Base-by-base conservation (phyloP, 2,797 vertebrate genomes). In the Enoplosus armatus region DNA sequence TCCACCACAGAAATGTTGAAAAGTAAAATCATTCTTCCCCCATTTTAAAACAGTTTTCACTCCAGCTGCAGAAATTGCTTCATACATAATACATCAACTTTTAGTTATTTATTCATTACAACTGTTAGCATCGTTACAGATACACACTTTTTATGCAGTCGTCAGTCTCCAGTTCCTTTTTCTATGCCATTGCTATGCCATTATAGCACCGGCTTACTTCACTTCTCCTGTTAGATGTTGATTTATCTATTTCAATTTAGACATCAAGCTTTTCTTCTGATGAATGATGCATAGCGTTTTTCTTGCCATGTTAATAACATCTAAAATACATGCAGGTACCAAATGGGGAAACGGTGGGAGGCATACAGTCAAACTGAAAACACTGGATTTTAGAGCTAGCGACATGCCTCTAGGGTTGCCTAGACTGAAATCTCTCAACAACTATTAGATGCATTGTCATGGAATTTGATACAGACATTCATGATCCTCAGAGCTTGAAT, bases 91-190 rank as follows among this genome's bases (percentile, higher is more conserved):
- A 85, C 88, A 95, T 93, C 59, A 67, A 72, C 68, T 74, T 87
- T 88, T 79, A 80, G 88, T 93, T 93, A 94, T 92, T 92, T 93
- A 94, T 93, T 94, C 87, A 94, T 94, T 89, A 91, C 87, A 82
- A 85, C 84, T 89, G 87, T 91, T 93, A 90, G 85, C 70, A 79
- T 92, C 69, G 53, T 92, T 90, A 89, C 84, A 89, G 79, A 91
- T 83, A 78, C 82, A 84, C 74, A 87, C 74, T 90, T 90, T 77
- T 85, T 79, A 86, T 92, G 84, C 85, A 81, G 85, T 77, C 64
- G 33, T 86, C 74, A 35, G 62, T 85, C 70, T 82, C 68, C 39
- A 33, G 27, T 83, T 89, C 83, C 35, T 71, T 75, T 79, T 83
- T 85, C 83, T 78, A 4, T 69, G 18, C 47, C 58, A 47, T 65